phyloP scores from a whole-genome alignment of 2,113 vertebrate species.

The Melierax canorus region DNA sequence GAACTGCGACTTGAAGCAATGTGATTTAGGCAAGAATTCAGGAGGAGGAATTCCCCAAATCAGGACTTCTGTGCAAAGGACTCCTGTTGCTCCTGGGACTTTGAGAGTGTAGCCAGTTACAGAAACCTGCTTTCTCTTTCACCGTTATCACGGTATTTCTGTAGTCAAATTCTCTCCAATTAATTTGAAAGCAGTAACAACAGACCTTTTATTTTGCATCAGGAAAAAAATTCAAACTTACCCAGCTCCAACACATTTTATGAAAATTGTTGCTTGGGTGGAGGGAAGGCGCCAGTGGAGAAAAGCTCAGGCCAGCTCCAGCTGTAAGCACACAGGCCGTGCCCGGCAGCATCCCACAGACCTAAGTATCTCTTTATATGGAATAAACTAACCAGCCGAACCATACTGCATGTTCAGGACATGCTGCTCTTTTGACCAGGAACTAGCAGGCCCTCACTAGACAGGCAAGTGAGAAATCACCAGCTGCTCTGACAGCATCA shows the following conservation, averaged over 20 bases:
- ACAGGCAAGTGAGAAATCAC: neutral
- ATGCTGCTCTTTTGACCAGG: neutral
- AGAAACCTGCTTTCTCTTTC: neutral
- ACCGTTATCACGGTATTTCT: neutral
- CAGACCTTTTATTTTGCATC: neutral
- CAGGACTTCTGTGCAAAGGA: neutral
- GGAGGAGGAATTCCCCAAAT: neutral
- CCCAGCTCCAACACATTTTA: neutral
- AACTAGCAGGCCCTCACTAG: neutral
- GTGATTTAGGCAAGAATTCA: neutral
- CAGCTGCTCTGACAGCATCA: neutral
- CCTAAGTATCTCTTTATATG: neutral
- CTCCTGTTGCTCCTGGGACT: neutral
- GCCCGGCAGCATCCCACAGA: neutral
- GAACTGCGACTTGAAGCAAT: neutral
- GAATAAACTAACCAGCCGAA: neutral
- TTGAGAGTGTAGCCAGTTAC: neutral
- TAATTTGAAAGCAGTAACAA: neutral
- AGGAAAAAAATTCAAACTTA: neutral
- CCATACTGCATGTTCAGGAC: neutral
- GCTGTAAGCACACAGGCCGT: neutral
- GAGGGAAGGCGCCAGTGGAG: neutral
- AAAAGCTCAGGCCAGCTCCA: neutral
- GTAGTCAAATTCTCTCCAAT: neutral
- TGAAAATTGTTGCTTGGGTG: neutral